Base-by-base conservation (phyloP, 2,113 vertebrate species). In the Amphiprion percula region DNA sequence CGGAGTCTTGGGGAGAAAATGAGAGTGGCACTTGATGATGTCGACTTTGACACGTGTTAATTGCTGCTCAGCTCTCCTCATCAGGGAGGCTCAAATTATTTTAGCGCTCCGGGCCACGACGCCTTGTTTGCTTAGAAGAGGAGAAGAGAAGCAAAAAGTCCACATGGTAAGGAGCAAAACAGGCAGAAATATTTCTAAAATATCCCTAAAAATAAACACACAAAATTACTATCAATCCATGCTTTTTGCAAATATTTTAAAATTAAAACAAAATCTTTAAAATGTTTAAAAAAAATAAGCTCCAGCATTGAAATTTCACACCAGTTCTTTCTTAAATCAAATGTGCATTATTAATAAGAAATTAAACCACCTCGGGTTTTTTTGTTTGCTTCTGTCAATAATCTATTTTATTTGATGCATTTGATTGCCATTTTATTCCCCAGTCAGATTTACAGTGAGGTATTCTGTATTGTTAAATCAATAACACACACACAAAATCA, bases 41-140 rank as follows among this genome's bases (percentile, higher is more conserved):
- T 96, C 94, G 96, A 96, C 96, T 97, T 95, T 97, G 97, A 97
- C 96, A 95, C 95, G 96, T 93, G 96, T 97, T 99, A 98, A 99
- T 99, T 98, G 97, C 95, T 96, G 94, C 79, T 91, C 96, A 96
- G 95, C 94, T 97, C 96, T 94, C 90, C 96, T 98, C 97, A 98
- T 99, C 97, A 97, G 95, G 94, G 95, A 97, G 95, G 93, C 96
- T 95, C 95, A 95, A 93, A 96, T 96, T 95, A 96, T 97, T 96
- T 95, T 93, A 94, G 93, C 95, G 95, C 96, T 90, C 77, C 88
- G 79, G 90, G 90, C 87, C 89, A 83, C 88, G 19, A 46, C 73
- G 85, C 77, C 74, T 83, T 89, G 92, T 91, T 90, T 88, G 80
- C 85, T 89, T 83, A 86, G 30, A 78, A 60, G 80, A 79, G 73